phyloP scores from a whole-genome alignment of 37 sponge, comb jelly and placozoan species.

The Mnemiopsis leidyi region DNA sequence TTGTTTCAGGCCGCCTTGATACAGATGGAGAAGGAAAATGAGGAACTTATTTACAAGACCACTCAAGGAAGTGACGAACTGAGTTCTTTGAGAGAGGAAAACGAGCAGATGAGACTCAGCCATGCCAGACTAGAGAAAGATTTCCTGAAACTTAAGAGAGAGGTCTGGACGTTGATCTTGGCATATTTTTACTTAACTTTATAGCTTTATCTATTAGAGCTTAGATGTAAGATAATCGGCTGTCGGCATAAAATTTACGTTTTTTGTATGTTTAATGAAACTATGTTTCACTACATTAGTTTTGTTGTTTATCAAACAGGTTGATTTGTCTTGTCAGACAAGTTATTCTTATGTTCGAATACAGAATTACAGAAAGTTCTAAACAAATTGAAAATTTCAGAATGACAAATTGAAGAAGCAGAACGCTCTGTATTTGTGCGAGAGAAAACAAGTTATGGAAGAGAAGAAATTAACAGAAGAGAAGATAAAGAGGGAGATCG shows the following conservation, averaged over 20 bases:
- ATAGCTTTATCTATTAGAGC: too few relatives aligned
- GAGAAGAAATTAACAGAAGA: constrained; percentile 33
- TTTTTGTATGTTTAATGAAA: too few relatives aligned
- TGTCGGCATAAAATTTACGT: too few relatives aligned
- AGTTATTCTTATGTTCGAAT: too few relatives aligned
- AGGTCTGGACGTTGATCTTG: too few relatives aligned
- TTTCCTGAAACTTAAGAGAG: neutral
- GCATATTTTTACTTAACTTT: too few relatives aligned
- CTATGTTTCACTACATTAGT: too few relatives aligned
- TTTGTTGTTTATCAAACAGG: too few relatives aligned
- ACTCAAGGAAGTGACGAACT: neutral
- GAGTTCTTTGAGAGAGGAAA: neutral
- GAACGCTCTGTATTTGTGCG: constrained; percentile 14
- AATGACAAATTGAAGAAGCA: constrained; percentile 62
- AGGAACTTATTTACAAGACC: neutral
- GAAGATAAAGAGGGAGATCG: constrained; percentile 22
- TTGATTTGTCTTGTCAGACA: too few relatives aligned
- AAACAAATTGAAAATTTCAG: neutral
- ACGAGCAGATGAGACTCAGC: neutral
- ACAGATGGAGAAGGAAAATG: constrained; percentile 35
- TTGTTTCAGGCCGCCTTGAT: neutral
- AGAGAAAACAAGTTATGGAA: constrained; percentile 22
- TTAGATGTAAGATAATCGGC: too few relatives aligned
- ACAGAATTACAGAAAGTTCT: too few relatives aligned
- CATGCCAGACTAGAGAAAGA: neutral